Evolutionary conservation across 2,888 invertebrate genomes (phyloP).

Genomic region (Macrosiphum euphorbiae): DNA sequence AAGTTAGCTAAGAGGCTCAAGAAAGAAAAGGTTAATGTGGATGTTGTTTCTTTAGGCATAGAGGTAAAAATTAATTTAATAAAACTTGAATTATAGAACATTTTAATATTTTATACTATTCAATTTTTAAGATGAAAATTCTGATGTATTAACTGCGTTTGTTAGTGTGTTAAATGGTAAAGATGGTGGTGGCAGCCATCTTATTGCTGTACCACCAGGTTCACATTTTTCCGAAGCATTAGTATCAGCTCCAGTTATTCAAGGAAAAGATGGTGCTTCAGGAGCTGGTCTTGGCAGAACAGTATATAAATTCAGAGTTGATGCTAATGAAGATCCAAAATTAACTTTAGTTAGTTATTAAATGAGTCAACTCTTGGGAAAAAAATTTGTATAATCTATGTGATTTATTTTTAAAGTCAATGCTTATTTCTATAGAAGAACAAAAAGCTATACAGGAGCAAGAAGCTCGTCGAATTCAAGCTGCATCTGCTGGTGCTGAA

Average conservation of each 20-base stretch:
- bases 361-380: neutral
- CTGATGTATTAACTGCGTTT: constrained; percentile 89
- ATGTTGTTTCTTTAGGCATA: constrained; percentile 98
- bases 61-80: constrained; percentile 73
- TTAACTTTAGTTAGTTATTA: constrained; percentile 80
- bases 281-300: constrained; percentile 83
- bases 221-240: constrained; percentile 96
- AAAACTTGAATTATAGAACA: neutral
- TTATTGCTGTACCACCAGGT: constrained; percentile 97
- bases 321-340: constrained; percentile 99
- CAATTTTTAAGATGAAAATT: constrained; percentile 76
- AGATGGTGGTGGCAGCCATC: constrained; percentile 89
- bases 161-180: constrained; percentile 97
- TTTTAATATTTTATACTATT: constrained; percentile 43
- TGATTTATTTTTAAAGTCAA: constrained; percentile 73
- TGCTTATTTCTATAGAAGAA: constrained; percentile 95
- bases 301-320: constrained; percentile 97
- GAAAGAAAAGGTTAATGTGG: constrained; percentile 99
- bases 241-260: constrained; percentile 91
- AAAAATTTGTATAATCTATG: neutral
- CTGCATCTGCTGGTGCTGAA: constrained; percentile 72
- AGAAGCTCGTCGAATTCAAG: constrained; percentile 81
- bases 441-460: constrained; percentile 94
- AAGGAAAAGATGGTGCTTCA: constrained; percentile 96
- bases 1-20: constrained; percentile 97